Conservation (phyloP, 1,140 invertebrate genomes). For the Chrysoperla carnea region DNA sequence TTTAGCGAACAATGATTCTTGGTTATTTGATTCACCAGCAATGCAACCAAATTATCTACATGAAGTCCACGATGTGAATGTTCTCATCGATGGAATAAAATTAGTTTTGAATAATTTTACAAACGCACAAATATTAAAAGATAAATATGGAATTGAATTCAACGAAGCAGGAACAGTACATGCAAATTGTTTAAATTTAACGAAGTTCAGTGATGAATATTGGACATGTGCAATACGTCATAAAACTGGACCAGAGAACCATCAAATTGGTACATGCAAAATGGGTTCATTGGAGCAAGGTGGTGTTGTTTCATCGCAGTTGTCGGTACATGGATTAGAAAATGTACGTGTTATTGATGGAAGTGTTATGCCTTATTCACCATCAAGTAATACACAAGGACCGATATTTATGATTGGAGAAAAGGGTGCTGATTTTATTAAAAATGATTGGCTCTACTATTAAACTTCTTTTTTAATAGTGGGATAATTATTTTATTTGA, state of each 20-base stretch:
- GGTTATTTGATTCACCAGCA: slow-evolving; percentile 35
- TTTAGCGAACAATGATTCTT: slow-evolving; percentile 53
- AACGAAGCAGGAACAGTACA: slow-evolving; percentile 13
- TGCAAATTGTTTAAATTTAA: slow-evolving; percentile 25
- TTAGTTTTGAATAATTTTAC: slow-evolving; percentile 37
- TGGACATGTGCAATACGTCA: slow-evolving; percentile 62
- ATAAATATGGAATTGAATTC: slow-evolving; percentile 50
- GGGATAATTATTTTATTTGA: no score
- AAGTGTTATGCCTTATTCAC: slow-evolving; percentile 57
- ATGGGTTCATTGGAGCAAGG: slow-evolving; percentile 52
- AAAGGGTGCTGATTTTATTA: slow-evolving; percentile 60
- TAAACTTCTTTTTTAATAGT: no score
- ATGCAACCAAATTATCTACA: slow-evolving; percentile 73
- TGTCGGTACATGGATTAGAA: slow-evolving; percentile 49
- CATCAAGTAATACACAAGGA: slow-evolving; percentile 65
- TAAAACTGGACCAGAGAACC: slow-evolving; percentile 65
- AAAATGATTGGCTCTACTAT: slow-evolving; percentile 41
- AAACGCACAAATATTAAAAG: slow-evolving; percentile 44
- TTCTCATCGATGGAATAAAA: slow-evolving; percentile 48
- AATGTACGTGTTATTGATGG: slow-evolving; percentile 58
- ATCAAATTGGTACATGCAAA: slow-evolving; percentile 66
- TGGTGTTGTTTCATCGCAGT: slow-evolving; percentile 51
- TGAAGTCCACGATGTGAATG: slow-evolving; percentile 53
- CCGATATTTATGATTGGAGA: slow-evolving; percentile 73
- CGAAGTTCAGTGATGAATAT: slow-evolving; percentile 58